Evolutionary conservation across 2,888 invertebrate genomes (phyloP).

Genomic region (Microplitis manilae): DNA sequence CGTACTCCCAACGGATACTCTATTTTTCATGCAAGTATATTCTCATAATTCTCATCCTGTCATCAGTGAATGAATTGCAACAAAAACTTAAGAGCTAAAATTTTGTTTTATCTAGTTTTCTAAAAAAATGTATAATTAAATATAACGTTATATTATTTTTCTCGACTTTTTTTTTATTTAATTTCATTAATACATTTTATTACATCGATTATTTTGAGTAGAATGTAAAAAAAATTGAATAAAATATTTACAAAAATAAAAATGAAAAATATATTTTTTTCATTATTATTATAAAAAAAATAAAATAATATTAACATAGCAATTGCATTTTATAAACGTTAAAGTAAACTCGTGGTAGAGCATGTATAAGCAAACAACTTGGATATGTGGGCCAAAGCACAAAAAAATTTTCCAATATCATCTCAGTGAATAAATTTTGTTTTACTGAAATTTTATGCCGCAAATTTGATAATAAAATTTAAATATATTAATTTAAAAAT

Average conservation of each 20-base stretch:
- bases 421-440: background rate
- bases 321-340: background rate
- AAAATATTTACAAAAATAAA: background rate
- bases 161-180: background rate
- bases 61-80: background rate
- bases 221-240: background rate
- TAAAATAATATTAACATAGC: background rate
- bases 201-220: background rate
- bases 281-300: background rate
- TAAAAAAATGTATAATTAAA: background rate
- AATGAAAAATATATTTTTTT: background rate
- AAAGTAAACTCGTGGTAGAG: background rate
- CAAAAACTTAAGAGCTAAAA: background rate
- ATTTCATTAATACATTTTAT: background rate
- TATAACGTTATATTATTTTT: background rate
- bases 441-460: background rate
- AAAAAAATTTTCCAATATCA: background rate
- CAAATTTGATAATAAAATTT: conserved; percentile 11
- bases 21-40: conserved; percentile 26
- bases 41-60: conserved; percentile 22
- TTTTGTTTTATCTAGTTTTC: background rate
- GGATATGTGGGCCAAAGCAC: background rate
- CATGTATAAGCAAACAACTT: background rate
- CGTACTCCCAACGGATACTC: conserved; percentile 15
- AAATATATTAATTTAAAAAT: background rate